Percentiles rank a stretch among this genome's conserved stretches.
These are phyloP conservation scores for Stenodera caucasica DNA, from an alignment of 2,888 invertebrate genomes.

Conservation along the genomic window DNA sequence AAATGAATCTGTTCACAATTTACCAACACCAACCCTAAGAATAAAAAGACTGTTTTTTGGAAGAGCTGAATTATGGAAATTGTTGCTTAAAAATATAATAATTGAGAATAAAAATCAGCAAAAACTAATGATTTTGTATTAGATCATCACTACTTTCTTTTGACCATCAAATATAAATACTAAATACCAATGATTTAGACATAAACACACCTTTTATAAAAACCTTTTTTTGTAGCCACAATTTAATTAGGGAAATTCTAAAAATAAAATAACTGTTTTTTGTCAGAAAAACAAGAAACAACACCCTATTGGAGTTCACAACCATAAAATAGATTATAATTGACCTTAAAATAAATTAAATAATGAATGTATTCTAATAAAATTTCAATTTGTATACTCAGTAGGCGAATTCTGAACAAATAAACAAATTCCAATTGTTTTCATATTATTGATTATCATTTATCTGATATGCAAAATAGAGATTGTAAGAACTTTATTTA, in stretches of 20 bases:
- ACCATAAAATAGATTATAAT: too few relatives aligned
- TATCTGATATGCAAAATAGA: too few relatives aligned
- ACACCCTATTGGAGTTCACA: too few relatives aligned
- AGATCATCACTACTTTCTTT: constrained; percentile 6
- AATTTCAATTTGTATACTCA: too few relatives aligned
- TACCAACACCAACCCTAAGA: too few relatives aligned
- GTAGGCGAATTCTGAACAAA: too few relatives aligned
- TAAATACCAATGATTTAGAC: neutral
- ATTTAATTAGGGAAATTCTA: neutral
- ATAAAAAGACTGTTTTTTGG: too few relatives aligned
- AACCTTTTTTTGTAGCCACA: neutral
- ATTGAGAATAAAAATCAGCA: neutral
- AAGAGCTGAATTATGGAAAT: too few relatives aligned
- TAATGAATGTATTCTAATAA: too few relatives aligned
- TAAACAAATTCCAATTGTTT: neutral
- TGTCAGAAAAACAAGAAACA: neutral
- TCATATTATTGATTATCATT: neutral
- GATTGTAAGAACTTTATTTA: neutral
- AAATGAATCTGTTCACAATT: too few relatives aligned
- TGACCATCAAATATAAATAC: constrained; percentile 4
- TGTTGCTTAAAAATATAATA: too few relatives aligned
- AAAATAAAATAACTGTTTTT: neutral
- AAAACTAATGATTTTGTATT: constrained; percentile 1
- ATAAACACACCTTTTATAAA: neutral
- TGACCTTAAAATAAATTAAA: neutral